phyloP scores from a whole-genome alignment of 2,888 invertebrate species.

The Zeuzera pyrina region DNA sequence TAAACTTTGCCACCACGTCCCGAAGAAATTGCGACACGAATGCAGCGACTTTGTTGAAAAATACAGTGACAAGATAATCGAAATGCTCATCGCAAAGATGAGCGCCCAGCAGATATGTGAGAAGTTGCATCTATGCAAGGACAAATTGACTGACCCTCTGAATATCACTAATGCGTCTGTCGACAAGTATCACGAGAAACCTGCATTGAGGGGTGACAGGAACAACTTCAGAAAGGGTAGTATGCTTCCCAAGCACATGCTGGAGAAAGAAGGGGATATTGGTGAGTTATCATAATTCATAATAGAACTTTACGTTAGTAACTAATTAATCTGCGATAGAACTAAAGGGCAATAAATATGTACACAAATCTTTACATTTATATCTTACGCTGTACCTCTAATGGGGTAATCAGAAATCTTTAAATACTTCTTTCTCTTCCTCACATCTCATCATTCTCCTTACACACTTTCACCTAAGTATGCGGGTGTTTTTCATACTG shows the following conservation, averaged over 20 bases:
- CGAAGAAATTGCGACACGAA: constrained; percentile 74
- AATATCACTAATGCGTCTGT: constrained; percentile 29
- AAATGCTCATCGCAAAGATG: constrained; percentile 84
- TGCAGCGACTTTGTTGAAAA: constrained; percentile 84
- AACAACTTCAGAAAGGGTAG: constrained; percentile 44
- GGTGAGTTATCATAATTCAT: no score
- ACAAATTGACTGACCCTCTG: constrained; percentile 43
- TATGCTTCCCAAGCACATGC: constrained; percentile 40
- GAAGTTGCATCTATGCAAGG: constrained; percentile 81
- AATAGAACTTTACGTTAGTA: no score
- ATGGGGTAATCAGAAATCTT: no score
- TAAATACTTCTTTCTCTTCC: no score
- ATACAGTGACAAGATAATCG: constrained; percentile 83
- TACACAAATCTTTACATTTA: no score
- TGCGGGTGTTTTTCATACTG: no score
- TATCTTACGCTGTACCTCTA: no score
- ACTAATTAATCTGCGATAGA: no score
- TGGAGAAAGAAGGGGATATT: constrained; percentile 43
- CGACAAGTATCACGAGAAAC: constrained; percentile 50
- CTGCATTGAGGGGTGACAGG: constrained; percentile 43
- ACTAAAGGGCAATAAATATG: no score
- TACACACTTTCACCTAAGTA: no score
- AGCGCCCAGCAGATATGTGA: constrained; percentile 80
- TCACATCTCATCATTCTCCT: no score
- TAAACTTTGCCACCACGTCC: constrained; percentile 79